Base-by-base conservation (phyloP, 2,888 invertebrate genomes). In the Diabrotica balteata region DNA sequence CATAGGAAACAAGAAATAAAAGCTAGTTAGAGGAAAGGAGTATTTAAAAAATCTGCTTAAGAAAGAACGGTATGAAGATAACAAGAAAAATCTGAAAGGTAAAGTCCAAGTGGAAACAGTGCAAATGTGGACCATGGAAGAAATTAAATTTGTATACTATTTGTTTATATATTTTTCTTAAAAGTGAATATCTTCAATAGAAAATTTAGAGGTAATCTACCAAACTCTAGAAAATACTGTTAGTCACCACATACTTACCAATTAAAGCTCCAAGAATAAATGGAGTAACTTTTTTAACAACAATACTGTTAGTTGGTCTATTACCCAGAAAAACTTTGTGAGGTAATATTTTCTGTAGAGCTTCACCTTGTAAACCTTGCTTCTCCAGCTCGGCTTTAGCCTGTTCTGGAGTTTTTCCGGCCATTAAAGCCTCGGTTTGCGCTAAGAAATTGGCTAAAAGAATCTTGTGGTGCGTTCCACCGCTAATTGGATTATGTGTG, bases 291-390 rank as follows among this genome's bases (percentile, higher is more conserved):
- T 93, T 93, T 83, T 92, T 93, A 17, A 98, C 90, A 54, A 99
- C 89, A 79, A 99, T 96, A 63, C 97, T 97, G 85, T 98, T 99
- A 17, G 97, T 98, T 51, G 99, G 99, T 8, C 96, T 89, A 86
- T 99, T 99, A 66, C 99, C 99, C 81, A 91, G 89, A 85, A 99
- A 99, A 63, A 96, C 93, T 86, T 98, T 99, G 85, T 99, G 98
- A 0, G 97, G 97, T 45, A 97, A 86, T 72, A 99, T 90, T 81
- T 92, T 90, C 63, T 90, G 86, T 2, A 97, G 83, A 67, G 92
- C 90, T 9, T 91, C 92, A 0, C 89, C 89, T 2, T 87, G 86
- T 85, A 95, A 85, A 10, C 96, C 96, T 0, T 94, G 88, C 76
- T 91, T 91, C 81, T 90, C 87, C 60, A 98, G 85, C 83, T 98